Conservation (phyloP, 2,113 vertebrate genomes). For the Brienomyrus brachyistius region DNA sequence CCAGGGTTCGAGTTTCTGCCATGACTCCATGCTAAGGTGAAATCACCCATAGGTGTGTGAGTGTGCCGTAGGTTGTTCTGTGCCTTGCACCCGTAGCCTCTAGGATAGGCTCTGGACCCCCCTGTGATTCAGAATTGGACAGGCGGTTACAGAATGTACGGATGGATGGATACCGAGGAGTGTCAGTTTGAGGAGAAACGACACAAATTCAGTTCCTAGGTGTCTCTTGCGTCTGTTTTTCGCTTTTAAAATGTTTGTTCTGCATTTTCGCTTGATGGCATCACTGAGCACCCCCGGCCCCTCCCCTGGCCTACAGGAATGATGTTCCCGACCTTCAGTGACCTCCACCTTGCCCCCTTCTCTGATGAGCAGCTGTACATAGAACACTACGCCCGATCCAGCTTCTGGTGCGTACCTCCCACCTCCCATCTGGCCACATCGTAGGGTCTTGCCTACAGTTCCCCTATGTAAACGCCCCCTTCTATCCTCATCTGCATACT, state of each 20-base stretch:
- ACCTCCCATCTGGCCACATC: neutral
- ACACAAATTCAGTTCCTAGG: neutral
- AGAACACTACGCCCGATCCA: slow-evolving; percentile 64
- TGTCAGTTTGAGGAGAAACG: neutral
- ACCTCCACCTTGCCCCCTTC: slow-evolving; percentile 72
- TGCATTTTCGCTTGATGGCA: neutral
- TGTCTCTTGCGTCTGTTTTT: neutral
- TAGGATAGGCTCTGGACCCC: neutral
- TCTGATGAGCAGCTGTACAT: slow-evolving; percentile 71
- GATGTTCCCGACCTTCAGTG: slow-evolving; percentile 67
- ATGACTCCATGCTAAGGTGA: neutral
- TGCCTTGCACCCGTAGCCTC: neutral
- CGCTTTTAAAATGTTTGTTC: neutral
- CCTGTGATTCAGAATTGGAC: neutral
- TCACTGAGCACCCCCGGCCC: neutral
- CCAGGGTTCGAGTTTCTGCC: neutral
- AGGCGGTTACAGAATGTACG: neutral
- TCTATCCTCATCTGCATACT: neutral
- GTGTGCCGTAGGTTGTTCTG: neutral
- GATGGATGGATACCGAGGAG: neutral
- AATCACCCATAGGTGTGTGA: neutral
- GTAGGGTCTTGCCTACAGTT: neutral
- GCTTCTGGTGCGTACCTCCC: slow-evolving; percentile 56
- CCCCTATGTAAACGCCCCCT: neutral
- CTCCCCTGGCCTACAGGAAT: slow-evolving; percentile 47